A percentile compares a stretch with the other conserved stretches of the same genome.
Evolutionary conservation across 2,888 invertebrate genomes (phyloP).

Genomic region (Eupithecia exiguata): DNA sequence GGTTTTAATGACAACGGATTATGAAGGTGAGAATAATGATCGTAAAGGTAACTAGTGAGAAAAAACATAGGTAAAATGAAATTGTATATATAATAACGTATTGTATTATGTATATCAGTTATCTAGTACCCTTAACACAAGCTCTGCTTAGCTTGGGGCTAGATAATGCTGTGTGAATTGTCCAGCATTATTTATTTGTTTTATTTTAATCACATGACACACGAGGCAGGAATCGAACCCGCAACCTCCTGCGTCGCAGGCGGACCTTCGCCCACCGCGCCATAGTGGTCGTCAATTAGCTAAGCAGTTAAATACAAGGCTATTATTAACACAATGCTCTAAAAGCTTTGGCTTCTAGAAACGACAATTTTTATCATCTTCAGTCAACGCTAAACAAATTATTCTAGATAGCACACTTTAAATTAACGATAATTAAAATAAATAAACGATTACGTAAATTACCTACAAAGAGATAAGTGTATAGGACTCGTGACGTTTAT

Average conservation of each 20-base stretch:
- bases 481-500: background rate
- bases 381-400: background rate
- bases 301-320: background rate
- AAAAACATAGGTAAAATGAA: background rate
- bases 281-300: too few relatives aligned
- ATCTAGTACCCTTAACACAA: too few relatives aligned
- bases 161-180: too few relatives aligned
- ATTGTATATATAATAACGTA: too few relatives aligned
- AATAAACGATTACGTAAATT: background rate
- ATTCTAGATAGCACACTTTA: constrained; percentile 1
- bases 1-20: background rate
- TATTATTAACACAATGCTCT: background rate
- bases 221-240: too few relatives aligned
- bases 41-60: background rate
- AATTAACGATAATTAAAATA: background rate
- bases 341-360: background rate
- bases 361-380: background rate
- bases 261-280: too few relatives aligned
- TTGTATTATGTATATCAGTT: too few relatives aligned
- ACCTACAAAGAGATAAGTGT: background rate
- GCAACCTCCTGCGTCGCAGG: too few relatives aligned
- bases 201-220: too few relatives aligned
- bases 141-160: too few relatives aligned
- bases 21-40: background rate
- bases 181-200: too few relatives aligned